These are phyloP conservation scores for Parotia lawesii DNA, from an alignment of 2,113 vertebrate species.

Conservation along the genomic window DNA sequence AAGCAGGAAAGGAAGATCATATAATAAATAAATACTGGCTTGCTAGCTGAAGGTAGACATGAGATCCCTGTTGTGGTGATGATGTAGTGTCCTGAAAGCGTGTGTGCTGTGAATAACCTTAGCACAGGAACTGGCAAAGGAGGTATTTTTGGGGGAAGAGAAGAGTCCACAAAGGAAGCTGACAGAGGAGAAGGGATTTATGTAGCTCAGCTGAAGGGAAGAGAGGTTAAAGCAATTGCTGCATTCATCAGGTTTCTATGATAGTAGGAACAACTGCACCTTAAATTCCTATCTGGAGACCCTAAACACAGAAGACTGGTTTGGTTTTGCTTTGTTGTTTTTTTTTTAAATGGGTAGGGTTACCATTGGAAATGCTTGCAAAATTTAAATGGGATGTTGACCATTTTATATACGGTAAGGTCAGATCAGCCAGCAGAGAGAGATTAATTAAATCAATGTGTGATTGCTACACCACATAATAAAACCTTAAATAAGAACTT, in stretches of 20 bases:
- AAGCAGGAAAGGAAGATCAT: background rate
- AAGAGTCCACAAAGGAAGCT: background rate
- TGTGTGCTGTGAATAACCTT: background rate
- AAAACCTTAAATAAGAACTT: background rate
- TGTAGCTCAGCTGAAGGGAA: background rate
- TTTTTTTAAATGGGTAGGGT: background rate
- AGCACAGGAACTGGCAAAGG: background rate
- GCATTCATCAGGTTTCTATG: background rate
- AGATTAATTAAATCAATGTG: background rate
- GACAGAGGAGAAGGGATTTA: background rate
- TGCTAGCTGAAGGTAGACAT: accelerated
- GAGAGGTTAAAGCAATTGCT: background rate
- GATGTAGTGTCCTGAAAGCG: background rate
- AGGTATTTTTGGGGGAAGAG: background rate
- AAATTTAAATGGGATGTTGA: background rate
- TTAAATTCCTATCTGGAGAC: background rate
- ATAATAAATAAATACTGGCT: background rate
- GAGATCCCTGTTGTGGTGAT: background rate
- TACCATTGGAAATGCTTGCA: background rate
- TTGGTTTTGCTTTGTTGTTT: background rate
- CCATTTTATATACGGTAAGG: background rate
- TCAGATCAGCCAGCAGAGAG: background rate
- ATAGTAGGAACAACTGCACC: background rate
- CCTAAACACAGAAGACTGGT: background rate
- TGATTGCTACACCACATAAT: background rate